Evolutionary conservation across 1,140 invertebrate genomes (phyloP).

Genomic region (Pachypeltis micranthus): DNA sequence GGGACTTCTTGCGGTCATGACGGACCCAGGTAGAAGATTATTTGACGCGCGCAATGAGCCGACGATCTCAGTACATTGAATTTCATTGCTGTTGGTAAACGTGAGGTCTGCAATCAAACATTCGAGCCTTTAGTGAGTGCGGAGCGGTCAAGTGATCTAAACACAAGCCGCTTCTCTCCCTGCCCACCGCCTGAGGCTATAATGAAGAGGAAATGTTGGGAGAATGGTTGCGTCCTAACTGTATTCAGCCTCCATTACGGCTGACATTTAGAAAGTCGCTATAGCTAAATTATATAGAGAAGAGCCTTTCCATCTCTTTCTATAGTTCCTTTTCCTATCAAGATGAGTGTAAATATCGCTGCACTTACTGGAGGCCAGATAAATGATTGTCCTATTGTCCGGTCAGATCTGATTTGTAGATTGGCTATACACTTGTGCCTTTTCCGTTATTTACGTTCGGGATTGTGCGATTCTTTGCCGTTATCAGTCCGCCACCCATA

Average conservation of each 20-base stretch:
- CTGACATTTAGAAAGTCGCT: slow-evolving; percentile 13
- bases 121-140: too few relatives aligned
- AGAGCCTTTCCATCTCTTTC: too few relatives aligned
- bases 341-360: slow-evolving; percentile 15
- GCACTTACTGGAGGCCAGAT: slow-evolving; percentile 11
- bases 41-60: too few relatives aligned
- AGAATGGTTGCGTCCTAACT: background rate
- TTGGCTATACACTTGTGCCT: background rate
- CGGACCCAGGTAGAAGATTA: too few relatives aligned
- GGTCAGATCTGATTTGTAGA: slow-evolving; percentile 11
- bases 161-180: too few relatives aligned
- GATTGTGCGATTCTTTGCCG: too few relatives aligned
- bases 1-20: too few relatives aligned
- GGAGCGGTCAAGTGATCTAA: too few relatives aligned
- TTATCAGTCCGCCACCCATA: too few relatives aligned
- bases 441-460: slow-evolving; percentile 4
- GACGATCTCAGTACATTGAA: too few relatives aligned
- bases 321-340: background rate
- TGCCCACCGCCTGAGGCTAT: background rate
- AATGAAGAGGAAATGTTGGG: background rate
- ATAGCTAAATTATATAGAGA: slow-evolving; percentile 15
- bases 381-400: slow-evolving; percentile 16
- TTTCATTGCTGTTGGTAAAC: too few relatives aligned
- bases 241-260: slow-evolving; percentile 2
- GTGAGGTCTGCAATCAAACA: too few relatives aligned